Base-by-base conservation (phyloP, 1,140 invertebrate species). In the Diabrotica undecimpunctata region DNA sequence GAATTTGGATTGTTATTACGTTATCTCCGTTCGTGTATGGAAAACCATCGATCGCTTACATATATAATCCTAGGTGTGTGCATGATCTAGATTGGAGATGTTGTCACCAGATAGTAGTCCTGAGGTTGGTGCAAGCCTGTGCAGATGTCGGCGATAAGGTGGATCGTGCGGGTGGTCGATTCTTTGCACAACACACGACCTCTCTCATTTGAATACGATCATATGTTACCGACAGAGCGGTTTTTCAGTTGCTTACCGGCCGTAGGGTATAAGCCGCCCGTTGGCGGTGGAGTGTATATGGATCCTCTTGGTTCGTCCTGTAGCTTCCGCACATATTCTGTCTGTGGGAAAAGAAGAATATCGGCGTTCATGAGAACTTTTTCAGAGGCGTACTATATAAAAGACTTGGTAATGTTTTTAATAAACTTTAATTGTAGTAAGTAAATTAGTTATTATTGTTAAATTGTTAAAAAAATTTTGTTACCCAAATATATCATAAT, bases 51-150 rank as follows among this genome's bases (percentile, higher is more conserved):
- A 60, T 65, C 70, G 64, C 68, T 69, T 64, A 71, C 72, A 70
- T 74, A 69, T 75, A 75, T 72, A 75, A 72, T 74, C 72, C 68
- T 73, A 76, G 75, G 76, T 77, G 75, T 77, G 72, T 71, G 72
- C 74, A 75, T 75, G 74, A 78, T 78, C 76, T 78, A 75, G 76
- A 78, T 76, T 76, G 76, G 63, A 77, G 77, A 79, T 79, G 70
- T 79, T 79, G 77, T 79, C 77, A 78, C 77, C 77, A 79, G 77
- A 79, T 79, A 78, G 67, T 62, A 54, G 58, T 59, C 65, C 59
- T 65, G 71, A 64, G 63, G 65, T 64, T 62, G 68, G 65, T 69
- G 70, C 69, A 62, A 65, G 56, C 66, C 65, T 69, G 74, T 72
- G 76, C 70, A 73, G 77, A 76, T 76, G 61, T 62, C 61, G 71